Evolutionary conservation across 2,797 vertebrate genomes (phyloP).

Genomic region (Borostomias antarcticus): DNA sequence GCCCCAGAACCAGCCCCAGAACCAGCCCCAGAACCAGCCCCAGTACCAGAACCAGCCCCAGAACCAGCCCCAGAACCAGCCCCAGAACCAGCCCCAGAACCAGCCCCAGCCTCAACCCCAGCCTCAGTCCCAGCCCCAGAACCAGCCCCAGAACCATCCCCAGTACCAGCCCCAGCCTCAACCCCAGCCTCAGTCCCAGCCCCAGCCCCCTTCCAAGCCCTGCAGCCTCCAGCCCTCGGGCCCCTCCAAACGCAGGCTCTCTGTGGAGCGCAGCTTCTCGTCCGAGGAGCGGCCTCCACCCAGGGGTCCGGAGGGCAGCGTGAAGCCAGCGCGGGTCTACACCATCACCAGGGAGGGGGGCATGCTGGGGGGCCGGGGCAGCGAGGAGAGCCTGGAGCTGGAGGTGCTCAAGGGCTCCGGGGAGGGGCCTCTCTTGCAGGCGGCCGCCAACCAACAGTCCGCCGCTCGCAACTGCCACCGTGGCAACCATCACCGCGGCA

Average conservation of each 20-base stretch:
- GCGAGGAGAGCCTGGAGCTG: slow-evolving; percentile 86
- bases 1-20: too few species aligned
- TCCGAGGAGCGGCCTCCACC: slow-evolving; percentile 72
- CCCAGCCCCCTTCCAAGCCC: slow-evolving; percentile 38
- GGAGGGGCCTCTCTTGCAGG: slow-evolving; percentile 47
- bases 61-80: slow-evolving; percentile 29
- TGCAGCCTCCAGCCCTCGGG: slow-evolving; percentile 69
- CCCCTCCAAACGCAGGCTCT: slow-evolving; percentile 86
- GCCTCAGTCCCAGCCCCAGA: too few species aligned
- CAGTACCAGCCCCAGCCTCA: too few species aligned
- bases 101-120: slow-evolving; percentile 41
- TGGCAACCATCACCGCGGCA: slow-evolving; percentile 63
- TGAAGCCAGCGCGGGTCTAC: slow-evolving; percentile 85
- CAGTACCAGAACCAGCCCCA: slow-evolving; percentile 38
- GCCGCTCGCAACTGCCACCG: slow-evolving; percentile 50
- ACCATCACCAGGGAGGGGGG: slow-evolving; percentile 89
- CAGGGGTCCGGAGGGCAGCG: slow-evolving; percentile 60
- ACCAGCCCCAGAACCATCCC: too few species aligned
- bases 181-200: slow-evolving; percentile 61
- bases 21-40: too few species aligned
- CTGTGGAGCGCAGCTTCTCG: slow-evolving; percentile 81
- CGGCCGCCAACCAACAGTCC: slow-evolving; percentile 61
- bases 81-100: slow-evolving; percentile 56
- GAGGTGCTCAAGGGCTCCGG: slow-evolving; percentile 84
- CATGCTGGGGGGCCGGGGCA: slow-evolving; percentile 82